Percentiles rank a stretch among this genome's conserved stretches.
phyloP scores from a whole-genome alignment of 2,888 invertebrate species.

The Xestobium rufovillosum region DNA sequence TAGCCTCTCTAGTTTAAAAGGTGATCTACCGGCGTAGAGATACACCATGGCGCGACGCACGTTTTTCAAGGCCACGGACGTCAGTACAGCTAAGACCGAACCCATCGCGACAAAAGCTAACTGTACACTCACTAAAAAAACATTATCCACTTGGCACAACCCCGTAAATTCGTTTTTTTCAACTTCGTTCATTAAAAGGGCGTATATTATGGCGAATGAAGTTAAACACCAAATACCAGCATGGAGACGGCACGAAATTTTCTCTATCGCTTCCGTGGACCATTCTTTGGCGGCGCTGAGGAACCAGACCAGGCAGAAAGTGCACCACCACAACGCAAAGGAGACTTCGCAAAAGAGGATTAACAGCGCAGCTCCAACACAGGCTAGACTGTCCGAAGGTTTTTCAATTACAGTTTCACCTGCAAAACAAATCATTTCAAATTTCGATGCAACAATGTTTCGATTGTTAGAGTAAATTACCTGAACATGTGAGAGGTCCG shows the following conservation, averaged over 20 bases:
- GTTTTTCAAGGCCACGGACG: slow-evolving; percentile 67
- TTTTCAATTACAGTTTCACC: slow-evolving; percentile 24
- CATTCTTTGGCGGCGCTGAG: slow-evolving; percentile 86
- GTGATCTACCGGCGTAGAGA: slow-evolving; percentile 48
- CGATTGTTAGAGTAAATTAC: slow-evolving; percentile 17
- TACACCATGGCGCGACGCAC: slow-evolving; percentile 55
- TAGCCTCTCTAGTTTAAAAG: slow-evolving; percentile 55
- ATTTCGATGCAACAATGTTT: not conserved
- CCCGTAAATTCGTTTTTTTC: slow-evolving; percentile 75
- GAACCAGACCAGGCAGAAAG: slow-evolving; percentile 83
- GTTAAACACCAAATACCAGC: slow-evolving; percentile 84
- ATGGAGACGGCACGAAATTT: slow-evolving; percentile 78
- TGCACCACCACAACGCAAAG: slow-evolving; percentile 80
- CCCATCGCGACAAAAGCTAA: slow-evolving; percentile 48
- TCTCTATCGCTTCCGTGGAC: slow-evolving; percentile 87
- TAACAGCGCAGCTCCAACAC: slow-evolving; percentile 32
- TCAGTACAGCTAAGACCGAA: slow-evolving; percentile 62
- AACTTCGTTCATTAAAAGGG: slow-evolving; percentile 69
- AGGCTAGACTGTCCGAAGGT: slow-evolving; percentile 28
- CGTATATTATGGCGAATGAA: slow-evolving; percentile 75
- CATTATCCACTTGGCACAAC: slow-evolving; percentile 61
- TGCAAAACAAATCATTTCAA: slow-evolving; percentile 14
- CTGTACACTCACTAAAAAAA: slow-evolving; percentile 28
- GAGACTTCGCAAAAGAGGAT: slow-evolving; percentile 65
- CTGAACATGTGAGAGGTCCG: slow-evolving; percentile 32